phyloP scores from a whole-genome alignment of 2,888 invertebrate species.

The Pseudococcus longispinus region DNA sequence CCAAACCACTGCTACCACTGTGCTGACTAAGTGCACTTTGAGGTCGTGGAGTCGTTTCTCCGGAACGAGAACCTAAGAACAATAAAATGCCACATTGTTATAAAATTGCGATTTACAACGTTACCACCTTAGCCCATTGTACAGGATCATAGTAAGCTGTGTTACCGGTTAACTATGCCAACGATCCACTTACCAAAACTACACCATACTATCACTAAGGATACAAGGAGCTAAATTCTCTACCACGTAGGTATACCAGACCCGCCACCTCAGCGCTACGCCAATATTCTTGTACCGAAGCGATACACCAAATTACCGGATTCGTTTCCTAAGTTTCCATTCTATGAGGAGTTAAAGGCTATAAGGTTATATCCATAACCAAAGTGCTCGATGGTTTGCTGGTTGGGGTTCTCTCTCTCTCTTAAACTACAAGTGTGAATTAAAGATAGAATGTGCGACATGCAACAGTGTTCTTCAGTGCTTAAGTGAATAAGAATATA shows the following conservation, averaged over 20 bases:
- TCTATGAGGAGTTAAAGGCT: background rate
- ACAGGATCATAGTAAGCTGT: background rate
- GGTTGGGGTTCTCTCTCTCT: background rate
- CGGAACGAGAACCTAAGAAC: slow-evolving; percentile 62
- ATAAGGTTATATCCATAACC: background rate
- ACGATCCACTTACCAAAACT: slow-evolving; percentile 27
- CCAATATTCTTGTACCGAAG: slow-evolving; percentile 6
- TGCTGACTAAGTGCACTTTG: slow-evolving; percentile 82
- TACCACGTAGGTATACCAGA: slow-evolving; percentile 3
- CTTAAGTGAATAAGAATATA: background rate
- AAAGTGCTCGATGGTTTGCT: background rate
- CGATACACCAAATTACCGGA: background rate
- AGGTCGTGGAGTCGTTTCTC: slow-evolving; percentile 81
- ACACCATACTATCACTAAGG: slow-evolving; percentile 9
- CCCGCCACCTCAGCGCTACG: slow-evolving; percentile 54
- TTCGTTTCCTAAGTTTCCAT: background rate
- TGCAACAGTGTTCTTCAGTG: background rate
- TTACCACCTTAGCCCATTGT: background rate
- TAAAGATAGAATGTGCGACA: background rate
- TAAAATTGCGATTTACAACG: background rate
- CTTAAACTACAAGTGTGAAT: background rate
- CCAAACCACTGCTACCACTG: slow-evolving; percentile 63
- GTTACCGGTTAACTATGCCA: slow-evolving; percentile 1
- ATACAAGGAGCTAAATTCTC: slow-evolving; percentile 26
- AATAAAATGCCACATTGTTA: background rate